Conservation (phyloP, 2,113 vertebrate genomes). For the Anarrhichthys ocellatus region DNA sequence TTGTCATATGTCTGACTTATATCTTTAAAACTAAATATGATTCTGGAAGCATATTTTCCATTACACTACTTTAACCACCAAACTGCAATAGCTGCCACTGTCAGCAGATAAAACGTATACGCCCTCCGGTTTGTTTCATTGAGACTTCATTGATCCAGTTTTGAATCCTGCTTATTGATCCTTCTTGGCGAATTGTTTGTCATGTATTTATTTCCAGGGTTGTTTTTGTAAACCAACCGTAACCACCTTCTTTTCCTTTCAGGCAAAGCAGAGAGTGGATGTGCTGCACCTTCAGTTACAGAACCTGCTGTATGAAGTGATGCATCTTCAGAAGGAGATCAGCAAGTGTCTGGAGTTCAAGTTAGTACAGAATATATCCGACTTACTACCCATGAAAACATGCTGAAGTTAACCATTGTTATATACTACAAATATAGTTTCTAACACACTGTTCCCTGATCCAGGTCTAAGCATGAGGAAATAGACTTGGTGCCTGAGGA, state of each 20-base stretch:
- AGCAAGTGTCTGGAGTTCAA: constrained; percentile 99
- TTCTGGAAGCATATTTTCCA: no score
- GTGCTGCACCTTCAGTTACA: constrained; percentile 98
- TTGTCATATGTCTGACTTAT: no score
- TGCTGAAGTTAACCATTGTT: not conserved
- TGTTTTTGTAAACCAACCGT: not conserved
- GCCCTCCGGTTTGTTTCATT: not conserved
- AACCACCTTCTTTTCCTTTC: not conserved
- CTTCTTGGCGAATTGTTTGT: not conserved
- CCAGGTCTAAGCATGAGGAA: constrained; percentile 97
- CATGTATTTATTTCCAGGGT: not conserved
- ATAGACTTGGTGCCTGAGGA: constrained; percentile 93
- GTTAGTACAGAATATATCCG: constrained; percentile 81
- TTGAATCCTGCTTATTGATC: not conserved
- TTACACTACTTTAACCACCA: not conserved
- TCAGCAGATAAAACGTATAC: constrained; percentile 7
- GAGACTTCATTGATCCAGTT: constrained; percentile 2
- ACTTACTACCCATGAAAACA: not conserved
- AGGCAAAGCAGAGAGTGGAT: constrained; percentile 97
- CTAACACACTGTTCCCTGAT: not conserved
- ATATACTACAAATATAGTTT: not conserved
- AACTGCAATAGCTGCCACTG: constrained; percentile 23
- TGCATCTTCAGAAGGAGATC: constrained; percentile 99
- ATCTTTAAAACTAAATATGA: no score
- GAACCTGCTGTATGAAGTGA: constrained; percentile 96